phyloP scores from a whole-genome alignment of 2,888 invertebrate species.

The Drosophila peninsularis region DNA sequence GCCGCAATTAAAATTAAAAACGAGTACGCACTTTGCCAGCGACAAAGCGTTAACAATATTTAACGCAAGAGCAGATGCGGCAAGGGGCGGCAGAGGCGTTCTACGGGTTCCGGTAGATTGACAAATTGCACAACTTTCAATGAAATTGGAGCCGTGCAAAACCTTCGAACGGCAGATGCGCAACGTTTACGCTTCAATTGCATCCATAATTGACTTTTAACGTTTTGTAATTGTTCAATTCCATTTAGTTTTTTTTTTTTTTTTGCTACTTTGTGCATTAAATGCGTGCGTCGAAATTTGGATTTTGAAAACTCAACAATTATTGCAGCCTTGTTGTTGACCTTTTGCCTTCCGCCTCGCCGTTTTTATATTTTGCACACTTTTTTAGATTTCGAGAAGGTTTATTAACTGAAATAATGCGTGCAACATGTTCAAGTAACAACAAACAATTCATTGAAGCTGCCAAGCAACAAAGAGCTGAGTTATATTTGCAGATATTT shows the following conservation, averaged over 20 bases:
- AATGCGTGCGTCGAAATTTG: slow-evolving; percentile 47
- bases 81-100: too few relatives aligned
- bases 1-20: slow-evolving; percentile 17
- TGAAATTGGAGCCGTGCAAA: slow-evolving; percentile 32
- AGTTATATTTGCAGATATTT: not conserved
- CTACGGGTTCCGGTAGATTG: slow-evolving; percentile 37
- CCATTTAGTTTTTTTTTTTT: slow-evolving; percentile 3
- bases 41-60: slow-evolving; percentile 21
- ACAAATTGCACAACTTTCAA: slow-evolving; percentile 68
- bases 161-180: slow-evolving; percentile 73
- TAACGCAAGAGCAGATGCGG: not conserved
- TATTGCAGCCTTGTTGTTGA: slow-evolving; percentile 59
- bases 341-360: slow-evolving; percentile 58
- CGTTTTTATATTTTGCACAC: slow-evolving; percentile 16
- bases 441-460: not conserved
- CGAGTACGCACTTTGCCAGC: slow-evolving; percentile 10
- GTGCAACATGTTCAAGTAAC: slow-evolving; percentile 2
- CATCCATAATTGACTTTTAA: slow-evolving; percentile 70
- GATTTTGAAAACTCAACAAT: slow-evolving; percentile 39
- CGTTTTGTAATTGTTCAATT: slow-evolving; percentile 41
- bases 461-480: not conserved
- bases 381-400: slow-evolving; percentile 23
- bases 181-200: slow-evolving; percentile 43
- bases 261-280: slow-evolving; percentile 48
- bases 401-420: slow-evolving; percentile 14